Percentiles rank a stretch among this genome's conserved stretches.
phyloP scores from a whole-genome alignment of 2,797 vertebrate genomes.

The Enteromius fasciolatus region DNA sequence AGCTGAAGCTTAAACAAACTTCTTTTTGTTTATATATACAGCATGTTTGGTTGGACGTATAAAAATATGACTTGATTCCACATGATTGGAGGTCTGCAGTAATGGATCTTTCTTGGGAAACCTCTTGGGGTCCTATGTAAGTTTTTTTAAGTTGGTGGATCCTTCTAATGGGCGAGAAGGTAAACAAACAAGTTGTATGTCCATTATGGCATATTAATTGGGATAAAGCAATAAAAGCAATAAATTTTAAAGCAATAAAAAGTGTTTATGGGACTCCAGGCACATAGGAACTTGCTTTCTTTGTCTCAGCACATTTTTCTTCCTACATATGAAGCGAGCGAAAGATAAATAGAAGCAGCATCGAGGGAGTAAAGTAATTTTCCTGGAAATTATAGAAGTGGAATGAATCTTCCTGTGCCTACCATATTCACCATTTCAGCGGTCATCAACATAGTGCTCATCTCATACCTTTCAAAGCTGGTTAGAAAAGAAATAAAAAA shows the following conservation, averaged over 20 bases:
- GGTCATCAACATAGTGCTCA: conserved; percentile 30
- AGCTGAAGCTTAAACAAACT: conserved; percentile 13
- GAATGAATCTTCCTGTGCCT: conserved; percentile 20
- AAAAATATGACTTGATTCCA: conserved; percentile 18
- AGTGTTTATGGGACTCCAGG: neutral
- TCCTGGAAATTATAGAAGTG: conserved; percentile 31
- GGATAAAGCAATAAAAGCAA: neutral
- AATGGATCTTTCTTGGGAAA: conserved; percentile 13
- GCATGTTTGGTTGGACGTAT: conserved; percentile 7
- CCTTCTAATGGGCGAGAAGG: neutral
- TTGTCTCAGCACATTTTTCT: conserved; percentile 18
- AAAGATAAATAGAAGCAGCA: conserved; percentile 45
- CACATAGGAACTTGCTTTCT: conserved; percentile 13
- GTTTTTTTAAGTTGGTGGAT: neutral
- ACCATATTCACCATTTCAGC: conserved; percentile 20
- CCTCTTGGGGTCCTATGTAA: neutral
- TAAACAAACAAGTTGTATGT: neutral
- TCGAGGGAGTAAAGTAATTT: conserved; percentile 34
- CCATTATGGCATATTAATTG: conserved; percentile 26
- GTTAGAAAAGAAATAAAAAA: conserved; percentile 41
- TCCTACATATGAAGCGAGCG: conserved; percentile 11
- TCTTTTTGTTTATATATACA: neutral
- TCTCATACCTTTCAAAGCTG: conserved; percentile 44
- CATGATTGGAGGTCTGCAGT: conserved; percentile 9
- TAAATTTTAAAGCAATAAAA: too few species aligned